Evolutionary conservation across 1,140 invertebrate species (phyloP).

Genomic region (Oncopodura yosiiana): DNA sequence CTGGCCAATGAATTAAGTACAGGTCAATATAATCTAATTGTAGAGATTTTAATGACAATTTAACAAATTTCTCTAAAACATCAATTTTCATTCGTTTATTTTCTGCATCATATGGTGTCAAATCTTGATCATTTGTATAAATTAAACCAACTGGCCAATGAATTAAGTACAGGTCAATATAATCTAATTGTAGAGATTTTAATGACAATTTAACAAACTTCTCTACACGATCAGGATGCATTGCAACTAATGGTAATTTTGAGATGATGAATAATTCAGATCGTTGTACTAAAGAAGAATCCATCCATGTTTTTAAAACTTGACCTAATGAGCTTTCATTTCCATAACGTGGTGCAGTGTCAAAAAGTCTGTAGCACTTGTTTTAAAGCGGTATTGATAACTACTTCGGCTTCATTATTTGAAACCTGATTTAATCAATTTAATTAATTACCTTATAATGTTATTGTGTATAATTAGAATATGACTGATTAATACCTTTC

Average conservation of each 20-base stretch:
- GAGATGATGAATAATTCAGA: slow-evolving; percentile 41
- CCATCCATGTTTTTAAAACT: slow-evolving; percentile 37
- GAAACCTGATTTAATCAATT: neutral
- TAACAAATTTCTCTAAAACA: slow-evolving; percentile 60
- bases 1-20: slow-evolving; percentile 72
- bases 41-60: slow-evolving; percentile 58
- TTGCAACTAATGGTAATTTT: slow-evolving; percentile 38
- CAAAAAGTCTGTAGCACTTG: slow-evolving; percentile 40
- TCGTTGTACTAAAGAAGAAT: slow-evolving; percentile 37
- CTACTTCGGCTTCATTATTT: slow-evolving; percentile 33
- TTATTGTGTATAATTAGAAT: neutral
- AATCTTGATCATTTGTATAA: slow-evolving; percentile 30
- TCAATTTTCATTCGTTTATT: slow-evolving; percentile 42
- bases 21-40: slow-evolving; percentile 71
- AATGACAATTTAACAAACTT: slow-evolving; percentile 62
- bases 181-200: slow-evolving; percentile 59
- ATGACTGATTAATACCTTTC: neutral
- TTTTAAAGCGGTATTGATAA: slow-evolving; percentile 37
- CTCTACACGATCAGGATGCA: slow-evolving; percentile 55
- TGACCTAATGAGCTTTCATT: slow-evolving; percentile 40
- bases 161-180: slow-evolving; percentile 62
- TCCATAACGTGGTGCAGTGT: slow-evolving; percentile 38
- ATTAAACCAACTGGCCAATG: slow-evolving; percentile 40
- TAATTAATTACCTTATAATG: neutral
- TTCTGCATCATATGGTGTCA: slow-evolving; percentile 19